phyloP scores from a whole-genome alignment of 1,140 invertebrate species.

The Aphis gossypii region DNA sequence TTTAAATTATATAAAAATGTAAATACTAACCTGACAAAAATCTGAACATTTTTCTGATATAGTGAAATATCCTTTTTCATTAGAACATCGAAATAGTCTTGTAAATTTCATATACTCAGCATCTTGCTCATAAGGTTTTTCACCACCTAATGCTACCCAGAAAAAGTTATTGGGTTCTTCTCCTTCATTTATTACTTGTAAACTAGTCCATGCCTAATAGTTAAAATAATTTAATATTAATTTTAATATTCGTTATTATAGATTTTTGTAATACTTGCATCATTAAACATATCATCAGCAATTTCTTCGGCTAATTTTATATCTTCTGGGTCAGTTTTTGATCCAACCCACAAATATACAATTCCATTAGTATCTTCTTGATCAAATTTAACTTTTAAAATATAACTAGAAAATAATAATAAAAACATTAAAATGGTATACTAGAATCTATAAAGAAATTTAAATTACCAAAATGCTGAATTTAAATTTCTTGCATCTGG shows the following conservation, averaged over 20 bases:
- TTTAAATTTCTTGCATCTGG: conserved; percentile 81
- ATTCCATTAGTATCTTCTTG: conserved; percentile 85
- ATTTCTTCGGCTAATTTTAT: conserved; percentile 90
- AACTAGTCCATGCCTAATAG: conserved; percentile 77
- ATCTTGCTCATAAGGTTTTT: conserved; percentile 89
- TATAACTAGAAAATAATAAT: conserved; percentile 75
- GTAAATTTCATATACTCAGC: conserved; percentile 95
- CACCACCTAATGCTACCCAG: conserved; percentile 93
- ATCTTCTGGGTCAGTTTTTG: conserved; percentile 86
- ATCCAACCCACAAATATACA: conserved; percentile 98
- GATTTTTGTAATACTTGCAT: conserved; percentile 65
- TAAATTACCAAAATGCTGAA: conserved; percentile 81
- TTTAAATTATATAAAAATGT: not conserved
- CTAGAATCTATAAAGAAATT: no score
- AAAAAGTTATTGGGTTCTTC: conserved; percentile 99
- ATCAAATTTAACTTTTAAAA: conserved; percentile 93
- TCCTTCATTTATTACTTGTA: conserved; percentile 91
- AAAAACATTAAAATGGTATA: not conserved
- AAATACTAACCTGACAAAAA: conserved; percentile 89
- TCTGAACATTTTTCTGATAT: conserved; percentile 99
- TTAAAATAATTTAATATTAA: conserved; percentile 33
- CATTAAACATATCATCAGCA: conserved; percentile 92
- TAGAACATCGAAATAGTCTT: conserved; percentile 96
- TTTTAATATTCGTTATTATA: not conserved
- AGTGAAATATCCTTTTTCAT: conserved; percentile 99